Conservation (phyloP, 2,888 invertebrate species). For the Muscina levida region DNA sequence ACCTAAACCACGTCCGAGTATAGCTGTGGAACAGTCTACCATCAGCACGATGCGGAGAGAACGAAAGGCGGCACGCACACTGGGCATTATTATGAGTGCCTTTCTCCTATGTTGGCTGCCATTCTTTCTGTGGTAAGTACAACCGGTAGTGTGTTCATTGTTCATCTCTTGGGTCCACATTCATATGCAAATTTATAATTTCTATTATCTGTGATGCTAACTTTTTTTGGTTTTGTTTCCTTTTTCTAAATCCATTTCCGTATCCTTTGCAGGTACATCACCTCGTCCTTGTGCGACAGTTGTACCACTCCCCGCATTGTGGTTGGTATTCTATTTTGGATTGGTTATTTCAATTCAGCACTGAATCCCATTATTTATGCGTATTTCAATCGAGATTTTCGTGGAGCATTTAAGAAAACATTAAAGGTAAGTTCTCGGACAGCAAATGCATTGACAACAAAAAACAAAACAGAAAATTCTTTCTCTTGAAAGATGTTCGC, state of each 20-base stretch:
- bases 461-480: too few relatives aligned
- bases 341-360: slow-evolving; percentile 98
- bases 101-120: slow-evolving; percentile 97
- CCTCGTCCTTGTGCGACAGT: slow-evolving; percentile 87
- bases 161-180: slow-evolving; percentile 1
- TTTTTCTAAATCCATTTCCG: too few relatives aligned
- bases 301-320: slow-evolving; percentile 92
- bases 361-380: slow-evolving; percentile 98
- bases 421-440: slow-evolving; percentile 80
- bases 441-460: too few relatives aligned
- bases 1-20: slow-evolving; percentile 85
- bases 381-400: slow-evolving; percentile 97
- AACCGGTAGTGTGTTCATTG: slow-evolving; percentile 13
- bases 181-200: slow-evolving; percentile 28
- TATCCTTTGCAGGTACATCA: slow-evolving; percentile 87
- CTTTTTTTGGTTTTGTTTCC: not conserved
- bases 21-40: slow-evolving; percentile 87
- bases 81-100: slow-evolving; percentile 97
- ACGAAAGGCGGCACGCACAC: slow-evolving; percentile 93
- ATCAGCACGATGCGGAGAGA: slow-evolving; percentile 94
- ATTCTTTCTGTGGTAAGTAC: slow-evolving; percentile 92
- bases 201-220: not conserved
- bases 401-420: slow-evolving; percentile 96
- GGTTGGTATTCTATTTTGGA: slow-evolving; percentile 96
- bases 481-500: not conserved